Evolutionary conservation across 1,140 invertebrate genomes (phyloP), one percentile per base, ranked within the genome.

Genomic region (Archegozetes longisetosus): DNA sequence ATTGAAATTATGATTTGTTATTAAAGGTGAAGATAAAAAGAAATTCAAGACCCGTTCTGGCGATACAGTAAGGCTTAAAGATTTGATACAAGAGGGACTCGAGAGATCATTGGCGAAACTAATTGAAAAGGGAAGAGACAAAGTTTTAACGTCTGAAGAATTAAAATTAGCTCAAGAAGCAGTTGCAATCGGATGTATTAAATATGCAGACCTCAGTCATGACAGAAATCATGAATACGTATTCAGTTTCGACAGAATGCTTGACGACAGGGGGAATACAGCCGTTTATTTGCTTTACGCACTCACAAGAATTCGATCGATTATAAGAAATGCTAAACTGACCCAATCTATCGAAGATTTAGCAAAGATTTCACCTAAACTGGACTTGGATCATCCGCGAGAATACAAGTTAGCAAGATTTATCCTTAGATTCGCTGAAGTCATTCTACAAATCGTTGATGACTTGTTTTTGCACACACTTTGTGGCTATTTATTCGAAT

Each of bases 11-110:
- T 64, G 29, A 61, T 59, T 68, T 60, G 53, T 54, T 60, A 12
- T 48, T 65, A 66, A 61, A 49, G 55, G 47, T 49, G 58, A 53
- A 48, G 65, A 62, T 65, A 75, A 73, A 60, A 99, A 98, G 70
- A 98, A 98, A 73, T 98, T 99, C 69, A 99, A 98, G 76, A 98
- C 95, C 0, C 79, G 96, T 56, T 97, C 93, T 28, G 94, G 95
- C 4, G 94, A 98, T 64, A 95, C 92, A 6, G 83, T 99, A 0
- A 82, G 87, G 64, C 74, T 99, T 0, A 77, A 79, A 12, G 87
- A 96, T 66, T 75, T 99, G n/a, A 74, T 99, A 4, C 84, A 98
- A 69, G 95, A 99, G 80, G 95, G 85, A 12, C 50, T 68, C 17
- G 58, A 68, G 53, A 48, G 68, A 55, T 60, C 91, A 9, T 71